phyloP scores from a whole-genome alignment of 2,888 invertebrate genomes.

The Andrena fulva region DNA sequence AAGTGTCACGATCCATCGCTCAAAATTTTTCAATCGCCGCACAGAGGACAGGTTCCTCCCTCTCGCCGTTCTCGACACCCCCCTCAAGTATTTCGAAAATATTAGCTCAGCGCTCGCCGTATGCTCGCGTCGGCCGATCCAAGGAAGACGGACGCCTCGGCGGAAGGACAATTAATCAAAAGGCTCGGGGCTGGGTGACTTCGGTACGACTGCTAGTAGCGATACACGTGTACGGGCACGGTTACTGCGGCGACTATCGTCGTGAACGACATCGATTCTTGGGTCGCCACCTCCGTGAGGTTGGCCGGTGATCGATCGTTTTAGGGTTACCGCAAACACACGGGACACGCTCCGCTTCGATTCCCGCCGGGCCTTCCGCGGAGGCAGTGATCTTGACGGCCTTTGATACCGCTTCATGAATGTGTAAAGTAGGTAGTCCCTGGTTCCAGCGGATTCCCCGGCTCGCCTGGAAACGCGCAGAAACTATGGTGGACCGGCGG shows the following conservation, averaged over 20 bases:
- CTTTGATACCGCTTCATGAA: conserved; percentile 83
- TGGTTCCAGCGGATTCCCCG: conserved; percentile 54
- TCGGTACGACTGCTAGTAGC: conserved; percentile 46
- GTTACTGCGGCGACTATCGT: conserved; percentile 62
- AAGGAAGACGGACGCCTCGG: conserved; percentile 73
- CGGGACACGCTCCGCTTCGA: conserved; percentile 78
- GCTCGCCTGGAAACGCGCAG: conserved; percentile 25
- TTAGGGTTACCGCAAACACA: conserved; percentile 83
- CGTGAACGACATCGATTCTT: conserved; percentile 75
- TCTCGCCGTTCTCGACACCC: not conserved
- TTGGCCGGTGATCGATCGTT: conserved; percentile 82
- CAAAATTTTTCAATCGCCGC: not conserved
- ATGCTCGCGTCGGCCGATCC: not conserved
- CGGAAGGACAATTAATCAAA: conserved; percentile 80
- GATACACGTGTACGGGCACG: conserved; percentile 65
- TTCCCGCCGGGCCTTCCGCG: conserved; percentile 73
- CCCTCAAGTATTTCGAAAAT: not conserved
- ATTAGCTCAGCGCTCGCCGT: not conserved
- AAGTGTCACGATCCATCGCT: not conserved
- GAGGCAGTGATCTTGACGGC: conserved; percentile 78
- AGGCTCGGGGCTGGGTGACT: conserved; percentile 47
- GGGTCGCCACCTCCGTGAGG: conserved; percentile 69
- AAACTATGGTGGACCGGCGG: conserved; percentile 31
- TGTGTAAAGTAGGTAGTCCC: conserved; percentile 78
- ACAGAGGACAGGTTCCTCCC: not conserved